These are phyloP conservation scores for Varanus komodoensis DNA, from an alignment of 2,113 vertebrate species.

Conservation along the genomic window DNA sequence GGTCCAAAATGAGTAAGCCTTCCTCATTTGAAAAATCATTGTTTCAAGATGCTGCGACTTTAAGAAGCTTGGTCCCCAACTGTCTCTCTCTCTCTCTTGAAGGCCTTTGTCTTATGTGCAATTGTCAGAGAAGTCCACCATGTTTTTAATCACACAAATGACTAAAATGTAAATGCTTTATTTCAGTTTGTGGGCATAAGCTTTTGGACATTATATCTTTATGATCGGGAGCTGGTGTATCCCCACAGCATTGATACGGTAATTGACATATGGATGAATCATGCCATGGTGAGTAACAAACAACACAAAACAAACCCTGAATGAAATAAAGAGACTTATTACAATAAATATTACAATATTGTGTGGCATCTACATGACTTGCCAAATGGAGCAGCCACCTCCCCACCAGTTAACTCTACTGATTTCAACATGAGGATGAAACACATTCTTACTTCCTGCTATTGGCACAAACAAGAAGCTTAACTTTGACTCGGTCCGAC, in stretches of 20 bases:
- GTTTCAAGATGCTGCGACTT: background rate
- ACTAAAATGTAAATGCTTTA: slow-evolving; percentile 38
- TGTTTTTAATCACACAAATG: background rate
- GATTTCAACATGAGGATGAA: background rate
- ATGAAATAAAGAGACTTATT: slow-evolving; percentile 19
- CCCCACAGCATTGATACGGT: slow-evolving; percentile 82
- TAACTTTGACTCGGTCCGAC: background rate
- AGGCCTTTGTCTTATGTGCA: background rate
- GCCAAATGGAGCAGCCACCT: background rate
- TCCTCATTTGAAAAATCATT: background rate
- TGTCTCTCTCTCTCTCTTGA: background rate
- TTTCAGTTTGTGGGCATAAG: slow-evolving; percentile 84
- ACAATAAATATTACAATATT: background rate
- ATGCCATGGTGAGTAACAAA: slow-evolving; percentile 85
- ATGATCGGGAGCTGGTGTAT: slow-evolving; percentile 87
- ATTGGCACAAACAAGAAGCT: background rate
- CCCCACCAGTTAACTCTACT: background rate
- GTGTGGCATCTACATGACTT: background rate
- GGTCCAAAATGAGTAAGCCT: background rate
- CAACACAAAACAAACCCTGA: background rate
- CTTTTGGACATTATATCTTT: slow-evolving; percentile 88
- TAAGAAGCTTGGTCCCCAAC: background rate
- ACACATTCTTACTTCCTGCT: background rate
- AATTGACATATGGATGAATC: slow-evolving; percentile 89
- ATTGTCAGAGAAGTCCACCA: background rate